Percentiles rank a stretch among this genome's conserved stretches.
phyloP scores from a whole-genome alignment of 2,888 invertebrate genomes.

The Dolomedes plantarius region DNA sequence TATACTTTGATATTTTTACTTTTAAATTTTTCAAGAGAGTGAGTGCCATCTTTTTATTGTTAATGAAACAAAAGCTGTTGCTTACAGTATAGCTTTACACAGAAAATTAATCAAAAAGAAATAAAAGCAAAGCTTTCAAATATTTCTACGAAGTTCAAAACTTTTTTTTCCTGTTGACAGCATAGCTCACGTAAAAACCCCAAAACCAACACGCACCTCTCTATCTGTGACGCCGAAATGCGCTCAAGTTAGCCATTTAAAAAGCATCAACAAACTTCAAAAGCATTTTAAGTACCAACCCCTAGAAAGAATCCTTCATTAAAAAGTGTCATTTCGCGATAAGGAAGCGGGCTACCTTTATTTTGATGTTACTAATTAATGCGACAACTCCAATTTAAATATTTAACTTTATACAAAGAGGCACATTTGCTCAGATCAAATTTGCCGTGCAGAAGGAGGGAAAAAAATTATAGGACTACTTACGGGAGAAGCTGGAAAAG shows the following conservation, averaged over 20 bases:
- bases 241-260: constrained; percentile 8
- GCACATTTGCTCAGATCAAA: constrained; percentile 61
- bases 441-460: constrained; percentile 26
- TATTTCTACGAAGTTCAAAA: not conserved
- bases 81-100: too few species aligned
- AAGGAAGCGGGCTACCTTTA: constrained; percentile 25
- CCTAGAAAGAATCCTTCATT: constrained; percentile 58
- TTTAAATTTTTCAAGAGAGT: too few species aligned
- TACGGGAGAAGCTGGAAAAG: constrained; percentile 62
- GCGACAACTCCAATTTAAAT: constrained; percentile 66
- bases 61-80: too few species aligned
- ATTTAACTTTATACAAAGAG: constrained; percentile 70
- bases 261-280: constrained; percentile 46
- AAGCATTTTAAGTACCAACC: constrained; percentile 53
- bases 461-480: constrained; percentile 43
- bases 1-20: too few species aligned
- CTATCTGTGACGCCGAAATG: not conserved
- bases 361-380: constrained; percentile 70
- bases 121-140: not conserved
- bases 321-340: constrained; percentile 57
- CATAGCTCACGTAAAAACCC: not conserved
- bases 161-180: not conserved
- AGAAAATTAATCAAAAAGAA: too few species aligned
- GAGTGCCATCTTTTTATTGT: too few species aligned
- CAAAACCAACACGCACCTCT: not conserved